Evolutionary conservation across 2,888 invertebrate species (phyloP).

Genomic region (Stenichneumon culpator): DNA sequence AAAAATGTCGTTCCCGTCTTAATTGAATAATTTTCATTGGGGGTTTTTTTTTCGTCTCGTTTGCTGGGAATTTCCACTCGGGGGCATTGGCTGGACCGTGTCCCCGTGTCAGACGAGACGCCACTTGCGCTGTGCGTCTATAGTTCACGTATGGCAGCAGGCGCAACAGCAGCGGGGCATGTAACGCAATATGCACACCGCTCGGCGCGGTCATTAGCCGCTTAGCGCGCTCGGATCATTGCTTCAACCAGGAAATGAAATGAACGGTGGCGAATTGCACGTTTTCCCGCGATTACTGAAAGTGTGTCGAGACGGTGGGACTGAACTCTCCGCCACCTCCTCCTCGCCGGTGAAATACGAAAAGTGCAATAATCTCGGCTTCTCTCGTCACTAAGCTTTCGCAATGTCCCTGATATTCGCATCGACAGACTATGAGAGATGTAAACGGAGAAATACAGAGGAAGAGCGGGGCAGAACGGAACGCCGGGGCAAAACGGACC

Average conservation of each 20-base stretch:
- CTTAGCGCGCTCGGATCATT: constrained; percentile 77
- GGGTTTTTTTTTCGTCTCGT: neutral
- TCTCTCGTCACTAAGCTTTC: constrained; percentile 48
- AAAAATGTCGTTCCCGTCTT: neutral
- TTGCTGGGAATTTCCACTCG: neutral
- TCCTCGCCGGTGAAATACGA: constrained; percentile 35
- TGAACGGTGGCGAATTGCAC: constrained; percentile 79
- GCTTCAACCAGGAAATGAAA: constrained; percentile 83
- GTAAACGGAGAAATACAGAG: constrained; percentile 16
- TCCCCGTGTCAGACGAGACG: constrained; percentile 27
- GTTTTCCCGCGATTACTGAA: constrained; percentile 81
- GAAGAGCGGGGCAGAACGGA: neutral
- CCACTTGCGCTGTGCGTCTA: neutral
- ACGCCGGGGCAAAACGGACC: neutral
- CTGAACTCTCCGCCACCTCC: constrained; percentile 26
- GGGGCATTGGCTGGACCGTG: constrained; percentile 31
- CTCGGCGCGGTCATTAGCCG: constrained; percentile 68
- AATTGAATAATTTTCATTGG: neutral
- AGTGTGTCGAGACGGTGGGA: constrained; percentile 73
- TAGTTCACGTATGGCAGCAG: neutral
- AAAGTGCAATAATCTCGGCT: constrained; percentile 39
- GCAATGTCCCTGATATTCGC: constrained; percentile 50
- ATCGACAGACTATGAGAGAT: constrained; percentile 38
- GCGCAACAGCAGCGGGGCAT: constrained; percentile 26
- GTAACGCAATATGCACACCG: constrained; percentile 70